A percentile compares a stretch with the other conserved stretches of the same genome.
These are phyloP conservation scores for Chauna torquata DNA, from an alignment of 2,113 vertebrate species.

Conservation along the genomic window DNA sequence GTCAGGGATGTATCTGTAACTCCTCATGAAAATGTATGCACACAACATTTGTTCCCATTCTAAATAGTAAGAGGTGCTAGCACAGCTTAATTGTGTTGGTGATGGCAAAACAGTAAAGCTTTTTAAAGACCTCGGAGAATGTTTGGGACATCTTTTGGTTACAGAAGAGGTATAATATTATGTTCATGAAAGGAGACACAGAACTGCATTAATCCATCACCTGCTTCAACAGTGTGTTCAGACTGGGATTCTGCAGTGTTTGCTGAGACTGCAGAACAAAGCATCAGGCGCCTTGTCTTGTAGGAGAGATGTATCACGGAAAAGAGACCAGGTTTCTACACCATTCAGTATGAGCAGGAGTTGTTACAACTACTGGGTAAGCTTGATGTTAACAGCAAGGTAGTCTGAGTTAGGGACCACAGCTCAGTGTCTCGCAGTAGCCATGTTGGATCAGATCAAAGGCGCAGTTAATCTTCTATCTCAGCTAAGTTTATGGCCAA, in stretches of 20 bases:
- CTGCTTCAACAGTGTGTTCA: not conserved
- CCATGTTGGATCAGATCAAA: not conserved
- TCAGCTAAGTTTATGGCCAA: not conserved
- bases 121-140: not conserved
- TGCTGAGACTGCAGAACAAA: not conserved
- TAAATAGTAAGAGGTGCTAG: not conserved
- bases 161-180: not conserved
- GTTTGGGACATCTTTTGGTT: not conserved
- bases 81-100: not conserved
- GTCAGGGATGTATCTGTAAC: not conserved
- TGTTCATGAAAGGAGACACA: not conserved
- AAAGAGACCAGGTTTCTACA: not conserved
- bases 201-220: not conserved
- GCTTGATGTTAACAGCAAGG: not conserved
- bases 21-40: accelerated
- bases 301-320: not conserved
- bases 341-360: not conserved
- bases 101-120: not conserved
- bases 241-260: not conserved
- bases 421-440: not conserved
- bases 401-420: not conserved
- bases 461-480: not conserved
- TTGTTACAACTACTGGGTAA: not conserved
- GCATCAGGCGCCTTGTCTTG: not conserved
- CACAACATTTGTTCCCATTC: not conserved